Conservation (phyloP, 37 sponge, comb jelly and placozoan genomes). For the Theonella swinhoei region DNA sequence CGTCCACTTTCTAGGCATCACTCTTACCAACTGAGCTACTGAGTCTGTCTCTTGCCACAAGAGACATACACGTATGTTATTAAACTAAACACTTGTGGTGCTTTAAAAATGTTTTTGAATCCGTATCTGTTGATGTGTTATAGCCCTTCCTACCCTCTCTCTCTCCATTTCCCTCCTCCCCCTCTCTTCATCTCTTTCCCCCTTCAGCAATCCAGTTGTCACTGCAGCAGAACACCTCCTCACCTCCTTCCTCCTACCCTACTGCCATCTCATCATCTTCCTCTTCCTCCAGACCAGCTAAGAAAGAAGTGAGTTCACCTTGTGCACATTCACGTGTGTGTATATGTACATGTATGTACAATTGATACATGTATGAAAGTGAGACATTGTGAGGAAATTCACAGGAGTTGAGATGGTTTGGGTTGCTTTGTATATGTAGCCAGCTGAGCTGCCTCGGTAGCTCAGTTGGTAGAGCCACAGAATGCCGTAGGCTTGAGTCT, state of each 20-base stretch:
- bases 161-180: neutral
- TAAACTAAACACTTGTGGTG: too few relatives aligned
- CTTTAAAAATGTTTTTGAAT: too few relatives aligned
- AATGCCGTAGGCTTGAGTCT: neutral
- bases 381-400: too few relatives aligned
- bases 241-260: neutral
- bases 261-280: neutral
- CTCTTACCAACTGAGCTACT: too few relatives aligned
- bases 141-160: neutral
- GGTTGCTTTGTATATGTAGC: neutral
- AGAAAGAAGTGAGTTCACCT: neutral
- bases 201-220: slow-evolving; percentile 62
- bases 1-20: too few relatives aligned
- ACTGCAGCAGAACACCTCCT: slow-evolving; percentile 34
- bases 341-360: too few relatives aligned
- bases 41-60: too few relatives aligned
- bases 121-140: neutral
- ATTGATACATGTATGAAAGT: too few relatives aligned
- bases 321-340: neutral
- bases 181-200: neutral
- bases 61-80: too few relatives aligned
- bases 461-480: slow-evolving; percentile 6
- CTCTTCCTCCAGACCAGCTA: neutral
- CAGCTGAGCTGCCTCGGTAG: neutral
- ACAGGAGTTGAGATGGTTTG: neutral